A percentile compares a stretch with the other conserved stretches of the same genome.
Evolutionary conservation across 2,797 vertebrate genomes (phyloP).

Genomic region (Pseudochirops corinnae): DNA sequence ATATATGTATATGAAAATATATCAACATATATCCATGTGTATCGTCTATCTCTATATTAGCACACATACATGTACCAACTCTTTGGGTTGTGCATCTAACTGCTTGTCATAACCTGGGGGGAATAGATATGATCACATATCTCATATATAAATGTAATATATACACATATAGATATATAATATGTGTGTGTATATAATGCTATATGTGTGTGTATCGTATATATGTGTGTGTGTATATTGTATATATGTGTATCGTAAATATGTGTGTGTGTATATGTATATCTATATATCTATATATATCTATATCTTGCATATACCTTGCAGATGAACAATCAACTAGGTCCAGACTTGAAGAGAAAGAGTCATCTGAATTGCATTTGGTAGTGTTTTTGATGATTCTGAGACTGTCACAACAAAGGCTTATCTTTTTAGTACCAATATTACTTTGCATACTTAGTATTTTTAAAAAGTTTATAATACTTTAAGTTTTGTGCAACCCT

Average conservation of each 20-base stretch:
- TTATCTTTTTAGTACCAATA: neutral
- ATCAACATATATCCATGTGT: neutral
- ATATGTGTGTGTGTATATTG: too few relatives aligned
- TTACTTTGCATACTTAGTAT: neutral
- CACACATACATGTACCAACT: neutral
- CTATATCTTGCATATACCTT: neutral
- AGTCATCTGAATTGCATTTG: neutral
- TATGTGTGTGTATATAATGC: too few relatives aligned
- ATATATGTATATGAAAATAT: neutral
- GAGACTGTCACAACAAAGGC: neutral
- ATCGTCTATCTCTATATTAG: neutral
- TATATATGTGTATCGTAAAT: too few relatives aligned
- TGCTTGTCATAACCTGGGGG: neutral
- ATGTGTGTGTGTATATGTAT: too few relatives aligned
- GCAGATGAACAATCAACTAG: neutral
- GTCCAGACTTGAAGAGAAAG: neutral
- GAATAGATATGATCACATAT: neutral
- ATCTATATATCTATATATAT: too few relatives aligned
- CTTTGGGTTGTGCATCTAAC: neutral
- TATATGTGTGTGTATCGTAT: too few relatives aligned
- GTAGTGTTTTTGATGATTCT: neutral
- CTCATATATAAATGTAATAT: neutral
- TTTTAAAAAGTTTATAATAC: neutral
- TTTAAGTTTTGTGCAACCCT: neutral
- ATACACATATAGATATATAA: neutral